Base-by-base conservation (phyloP, 2,888 invertebrate species). In the Callinectes sapidus region DNA sequence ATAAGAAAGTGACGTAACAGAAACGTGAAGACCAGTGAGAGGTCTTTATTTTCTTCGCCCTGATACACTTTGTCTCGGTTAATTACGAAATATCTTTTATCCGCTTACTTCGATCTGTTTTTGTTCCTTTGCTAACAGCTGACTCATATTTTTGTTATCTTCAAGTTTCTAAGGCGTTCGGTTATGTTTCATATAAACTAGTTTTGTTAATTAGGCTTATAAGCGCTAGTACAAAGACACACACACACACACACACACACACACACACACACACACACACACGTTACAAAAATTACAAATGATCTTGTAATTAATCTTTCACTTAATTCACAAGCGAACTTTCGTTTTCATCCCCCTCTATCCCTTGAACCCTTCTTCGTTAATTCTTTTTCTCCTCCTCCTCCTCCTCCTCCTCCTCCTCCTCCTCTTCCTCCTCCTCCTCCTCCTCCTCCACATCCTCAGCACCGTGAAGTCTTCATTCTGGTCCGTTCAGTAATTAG, bases 401-500 rank as follows among this genome's bases (percentile, higher is more conserved):
- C 39, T 39, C 6, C 42, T 14, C 42, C 85, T 85, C 28, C 39
- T 39, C 39, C 39, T 39, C 28, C 32, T 32, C n/a, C 66, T n/a
- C 10, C 35, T 32, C 77, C n/a, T 71, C 66, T n/a, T 71, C n/a
- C 32, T 42, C 10, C 81, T 5, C 28, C 23, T 28, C 87, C 18
- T 5, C 61, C 18, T 23, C 13, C 81, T 16, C 71, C 71, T 23
- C 71, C 16, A 35, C 32, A 23, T n/a, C 35, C 81, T 3, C 14
- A 81, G 35, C 81, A 81, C 32, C 32, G 81, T 35, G 35, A 81
- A 81, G 81, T 81, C 81, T 81, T 81, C 81, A 81, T 81, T 35
- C 81, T 81, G 35, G 81, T 81, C 32, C 81, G 81, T 81, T 81
- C 81, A 81, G 81, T 81, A 81, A 81, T 81, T 81, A 81, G 81